These are phyloP conservation scores for Dasyornis broadbenti DNA, from an alignment of 2,113 vertebrate species.

Conservation along the genomic window DNA sequence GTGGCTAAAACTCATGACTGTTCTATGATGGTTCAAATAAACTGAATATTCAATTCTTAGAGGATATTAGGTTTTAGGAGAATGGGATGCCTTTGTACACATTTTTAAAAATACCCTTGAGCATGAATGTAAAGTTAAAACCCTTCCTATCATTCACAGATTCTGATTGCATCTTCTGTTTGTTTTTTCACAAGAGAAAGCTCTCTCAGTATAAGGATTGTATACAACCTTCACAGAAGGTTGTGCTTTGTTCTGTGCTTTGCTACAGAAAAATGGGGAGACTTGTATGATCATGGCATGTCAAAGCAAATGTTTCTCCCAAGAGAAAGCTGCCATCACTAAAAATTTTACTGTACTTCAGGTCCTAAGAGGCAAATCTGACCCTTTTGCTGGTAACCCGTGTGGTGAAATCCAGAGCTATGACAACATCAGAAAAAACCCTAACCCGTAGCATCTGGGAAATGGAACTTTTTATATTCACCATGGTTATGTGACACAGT, in stretches of 20 bases:
- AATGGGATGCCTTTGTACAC: accelerated
- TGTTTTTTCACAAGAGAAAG: background rate
- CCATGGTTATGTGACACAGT: background rate
- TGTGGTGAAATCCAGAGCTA: background rate
- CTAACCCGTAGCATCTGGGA: background rate
- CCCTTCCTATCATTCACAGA: background rate
- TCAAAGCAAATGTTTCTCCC: background rate
- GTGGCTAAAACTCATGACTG: background rate
- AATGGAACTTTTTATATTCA: background rate
- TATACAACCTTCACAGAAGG: background rate
- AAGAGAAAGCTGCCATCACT: background rate
- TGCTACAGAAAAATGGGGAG: background rate
- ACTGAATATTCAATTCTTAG: background rate
- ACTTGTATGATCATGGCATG: background rate
- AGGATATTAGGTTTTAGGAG: background rate
- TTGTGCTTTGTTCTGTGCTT: background rate
- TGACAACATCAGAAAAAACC: background rate
- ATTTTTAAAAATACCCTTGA: background rate
- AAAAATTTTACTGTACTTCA: background rate
- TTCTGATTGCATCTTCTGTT: background rate
- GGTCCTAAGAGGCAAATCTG: background rate
- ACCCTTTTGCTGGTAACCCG: background rate
- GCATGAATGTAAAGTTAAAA: background rate
- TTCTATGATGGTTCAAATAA: background rate
- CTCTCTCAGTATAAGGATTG: background rate